Conservation (phyloP, 2,888 invertebrate species). For the Hemistola chrysoprasaria region DNA sequence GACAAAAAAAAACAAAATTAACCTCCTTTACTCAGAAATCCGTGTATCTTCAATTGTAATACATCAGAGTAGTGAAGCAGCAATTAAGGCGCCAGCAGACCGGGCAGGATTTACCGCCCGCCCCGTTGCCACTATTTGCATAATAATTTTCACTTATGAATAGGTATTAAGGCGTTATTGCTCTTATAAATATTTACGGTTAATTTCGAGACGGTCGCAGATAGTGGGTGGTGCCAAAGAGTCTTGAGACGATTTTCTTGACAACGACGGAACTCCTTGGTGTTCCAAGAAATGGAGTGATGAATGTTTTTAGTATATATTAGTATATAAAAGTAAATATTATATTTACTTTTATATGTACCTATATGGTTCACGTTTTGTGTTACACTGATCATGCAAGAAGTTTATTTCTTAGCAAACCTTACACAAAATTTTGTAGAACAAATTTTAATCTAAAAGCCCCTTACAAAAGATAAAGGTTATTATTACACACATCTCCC, state of each 20-base stretch:
- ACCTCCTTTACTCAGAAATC: conserved; percentile 5
- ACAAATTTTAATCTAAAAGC: conserved; percentile 5
- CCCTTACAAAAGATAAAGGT: too few relatives aligned
- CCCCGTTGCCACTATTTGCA: conserved; percentile 75
- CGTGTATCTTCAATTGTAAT: conserved; percentile 16
- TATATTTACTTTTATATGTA: not conserved
- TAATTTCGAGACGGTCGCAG: conserved; percentile 45
- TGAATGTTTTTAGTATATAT: too few relatives aligned
- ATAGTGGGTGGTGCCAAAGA: conserved; percentile 51
- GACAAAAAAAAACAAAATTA: too few relatives aligned
- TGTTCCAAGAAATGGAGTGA: too few relatives aligned
- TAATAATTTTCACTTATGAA: conserved; percentile 82
- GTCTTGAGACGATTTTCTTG: conserved; percentile 61
- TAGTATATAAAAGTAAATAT: too few relatives aligned
- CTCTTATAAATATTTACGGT: conserved; percentile 78
- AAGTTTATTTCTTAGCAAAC: too few relatives aligned
- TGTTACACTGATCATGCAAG: too few relatives aligned
- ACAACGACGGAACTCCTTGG: conserved; percentile 38
- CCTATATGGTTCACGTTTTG: not conserved
- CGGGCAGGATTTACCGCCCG: conserved; percentile 59
- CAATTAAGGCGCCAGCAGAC: conserved; percentile 63
- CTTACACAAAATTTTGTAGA: too few relatives aligned
- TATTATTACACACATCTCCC: too few relatives aligned
- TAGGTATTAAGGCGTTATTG: conserved; percentile 77
- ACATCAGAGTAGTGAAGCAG: conserved; percentile 34